These are phyloP conservation scores for Nomada ruficornis DNA, from an alignment of 2,888 invertebrate species.

Conservation along the genomic window DNA sequence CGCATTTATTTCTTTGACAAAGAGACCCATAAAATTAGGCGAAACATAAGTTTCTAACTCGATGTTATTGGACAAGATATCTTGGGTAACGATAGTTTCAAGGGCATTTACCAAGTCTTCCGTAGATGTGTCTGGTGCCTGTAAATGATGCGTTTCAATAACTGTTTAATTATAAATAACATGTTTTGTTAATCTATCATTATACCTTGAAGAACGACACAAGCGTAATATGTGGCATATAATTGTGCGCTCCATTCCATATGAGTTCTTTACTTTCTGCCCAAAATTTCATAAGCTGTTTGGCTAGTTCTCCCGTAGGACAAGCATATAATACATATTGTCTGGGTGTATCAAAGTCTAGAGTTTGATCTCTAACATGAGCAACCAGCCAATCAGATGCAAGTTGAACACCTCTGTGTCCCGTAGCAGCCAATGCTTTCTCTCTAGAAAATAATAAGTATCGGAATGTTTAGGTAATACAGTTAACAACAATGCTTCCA, in stretches of 20 bases:
- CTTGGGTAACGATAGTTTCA: constrained; percentile 90
- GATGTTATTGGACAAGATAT: constrained; percentile 87
- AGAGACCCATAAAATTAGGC: constrained; percentile 95
- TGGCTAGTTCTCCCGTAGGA: constrained; percentile 91
- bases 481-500: background rate
- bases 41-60: constrained; percentile 93
- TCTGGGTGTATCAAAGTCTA: constrained; percentile 91
- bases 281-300: constrained; percentile 92
- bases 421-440: constrained; percentile 95
- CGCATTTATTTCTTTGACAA: constrained; percentile 93
- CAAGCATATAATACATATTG: constrained; percentile 95
- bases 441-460: constrained; percentile 86
- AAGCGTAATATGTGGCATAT: constrained; percentile 95
- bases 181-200: constrained; percentile 9
- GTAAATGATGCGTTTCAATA: background rate
- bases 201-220: constrained; percentile 94
- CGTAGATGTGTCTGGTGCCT: constrained; percentile 91
- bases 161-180: background rate
- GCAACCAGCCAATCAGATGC: constrained; percentile 96
- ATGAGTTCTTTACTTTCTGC: constrained; percentile 90
- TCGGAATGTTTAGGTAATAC: background rate
- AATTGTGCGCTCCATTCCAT: constrained; percentile 96
- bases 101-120: constrained; percentile 89
- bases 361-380: constrained; percentile 93
- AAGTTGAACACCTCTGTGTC: constrained; percentile 93